Evolutionary conservation across 2,113 vertebrate genomes (phyloP).

Genomic region (Myotis yumanensis): DNA sequence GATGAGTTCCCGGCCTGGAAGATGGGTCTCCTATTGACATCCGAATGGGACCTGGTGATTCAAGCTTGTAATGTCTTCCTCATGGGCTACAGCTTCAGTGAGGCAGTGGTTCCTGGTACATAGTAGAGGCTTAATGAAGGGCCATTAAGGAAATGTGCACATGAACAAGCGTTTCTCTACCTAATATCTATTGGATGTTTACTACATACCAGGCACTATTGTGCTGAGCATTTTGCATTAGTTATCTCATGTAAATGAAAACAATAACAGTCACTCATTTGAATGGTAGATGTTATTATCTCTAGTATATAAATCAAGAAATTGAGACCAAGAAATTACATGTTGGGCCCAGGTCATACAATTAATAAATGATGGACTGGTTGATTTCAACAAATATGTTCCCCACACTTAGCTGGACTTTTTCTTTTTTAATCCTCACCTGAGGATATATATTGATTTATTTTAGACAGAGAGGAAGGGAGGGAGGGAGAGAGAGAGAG

Average conservation of each 20-base stretch:
- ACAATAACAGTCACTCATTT: neutral
- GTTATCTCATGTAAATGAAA: neutral
- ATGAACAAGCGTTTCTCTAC: neutral
- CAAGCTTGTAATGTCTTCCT: neutral
- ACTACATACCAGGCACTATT: rapidly evolving
- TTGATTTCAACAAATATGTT: neutral
- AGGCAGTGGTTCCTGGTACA: neutral
- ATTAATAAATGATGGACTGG: neutral
- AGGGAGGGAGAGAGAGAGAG: too few relatives aligned
- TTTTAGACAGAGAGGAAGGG: neutral
- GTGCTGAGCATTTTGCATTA: neutral
- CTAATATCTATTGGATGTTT: neutral
- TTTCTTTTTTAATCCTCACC: neutral
- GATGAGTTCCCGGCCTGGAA: neutral
- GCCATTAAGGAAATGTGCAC: neutral
- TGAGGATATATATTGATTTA: neutral
- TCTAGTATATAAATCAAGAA: neutral
- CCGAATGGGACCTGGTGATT: neutral
- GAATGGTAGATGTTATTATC: neutral
- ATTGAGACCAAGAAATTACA: neutral
- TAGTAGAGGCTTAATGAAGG: neutral
- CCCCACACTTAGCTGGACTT: neutral
- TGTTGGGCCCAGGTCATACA: neutral
- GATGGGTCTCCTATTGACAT: neutral
- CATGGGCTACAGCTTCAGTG: neutral